Evolutionary conservation across 1,140 invertebrate species (phyloP), one percentile per base, ranked within the genome.

Genomic region (Sarcophaga bullata): DNA sequence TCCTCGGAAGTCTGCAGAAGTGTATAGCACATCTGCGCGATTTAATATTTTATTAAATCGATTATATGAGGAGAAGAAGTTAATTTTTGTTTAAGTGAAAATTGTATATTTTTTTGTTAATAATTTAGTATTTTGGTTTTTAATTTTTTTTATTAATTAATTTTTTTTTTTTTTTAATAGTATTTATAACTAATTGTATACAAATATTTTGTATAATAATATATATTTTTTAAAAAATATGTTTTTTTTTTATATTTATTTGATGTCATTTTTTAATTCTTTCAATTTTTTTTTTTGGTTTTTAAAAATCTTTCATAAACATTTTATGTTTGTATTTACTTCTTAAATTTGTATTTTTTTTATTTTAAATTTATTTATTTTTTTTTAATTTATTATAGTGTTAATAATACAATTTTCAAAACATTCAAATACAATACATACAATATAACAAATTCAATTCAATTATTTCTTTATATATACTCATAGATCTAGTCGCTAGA

Each of bases 171-270:
- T 47, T 76, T 3, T 76, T 76, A 37, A 37, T 76, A 76, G 62
- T 68, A 68, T 68, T 68, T 19, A 49, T 76, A 76, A 76, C 73
- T 49, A 76, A 76, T 76, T 76, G 73, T 76, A 76, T 76, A 76
- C 73, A 76, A 76, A 76, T 76, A 76, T 76, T 76, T 76, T 76
- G 73, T 76, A 76, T 76, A 76, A 76, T 76, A 76, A 76, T 76
- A 76, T 76, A 76, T 76, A 58, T 68, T 68, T 68, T 68, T 68
- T 68, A 68, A 68, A 68, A 68, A 68, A 68, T 68, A 68, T 68
- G n/a, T 68, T 68, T 76, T 75, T 75, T n/a, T n/a, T n/a, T n/a
- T n/a, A n/a, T 68, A 37, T 37, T 37, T 37, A 68, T 68, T 17
- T 68, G 58, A n/a, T 15, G 15, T 10, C 4, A 8, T 68, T 68